Evolutionary conservation across 2,797 vertebrate species (phyloP), one percentile per base, ranked within the genome.

Genomic region (Yasuhikotakia modesta): DNA sequence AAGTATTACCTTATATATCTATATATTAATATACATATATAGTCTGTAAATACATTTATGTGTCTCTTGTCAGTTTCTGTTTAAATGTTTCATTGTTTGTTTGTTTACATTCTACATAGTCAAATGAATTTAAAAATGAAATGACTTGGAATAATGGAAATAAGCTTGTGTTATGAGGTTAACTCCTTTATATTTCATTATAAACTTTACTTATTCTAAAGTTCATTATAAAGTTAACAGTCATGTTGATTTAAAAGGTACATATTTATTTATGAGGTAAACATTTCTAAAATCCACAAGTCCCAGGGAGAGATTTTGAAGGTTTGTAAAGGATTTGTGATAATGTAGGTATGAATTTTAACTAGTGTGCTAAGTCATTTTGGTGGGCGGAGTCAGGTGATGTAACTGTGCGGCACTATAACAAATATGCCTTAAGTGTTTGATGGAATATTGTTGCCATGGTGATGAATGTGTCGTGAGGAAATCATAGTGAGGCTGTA

Each of bases 101-200:
- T 86, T 88, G 88, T 92, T 91, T 91, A 91, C 89, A 88, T 70
- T 86, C 70, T 67, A 57, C 43, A 74, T 87, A 87, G 85, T 87
- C 79, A 80, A 78, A 77, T 84, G 83, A 91, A 87, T 85, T 86
- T 85, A 71, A 77, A 84, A 82, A 21, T 13, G 82, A 86, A 88
- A 86, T 78, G 74, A 39, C 11, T 87, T 82, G 10, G 73, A 80
- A 87, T 72, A 84, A 86, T 85, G 70, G 85, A 76, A 86, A 87
- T 84, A 87, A 86, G 84, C 73, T 90, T 89, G n/a, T n/a, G n/a
- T 88, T 87, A 75, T 89, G 86, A 85, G 77, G 81, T 83, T 87
- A 76, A 86, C 84, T 89, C 81, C 87, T 85, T 88, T 87, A 83
- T 80, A 86, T 87, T 57, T 69, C 75, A 70, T 82, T 72, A 76